A percentile compares a stretch with the other conserved stretches of the same genome.
Conservation (phyloP, 37 sponge, comb jelly and placozoan species). For the Ianthella basta region DNA sequence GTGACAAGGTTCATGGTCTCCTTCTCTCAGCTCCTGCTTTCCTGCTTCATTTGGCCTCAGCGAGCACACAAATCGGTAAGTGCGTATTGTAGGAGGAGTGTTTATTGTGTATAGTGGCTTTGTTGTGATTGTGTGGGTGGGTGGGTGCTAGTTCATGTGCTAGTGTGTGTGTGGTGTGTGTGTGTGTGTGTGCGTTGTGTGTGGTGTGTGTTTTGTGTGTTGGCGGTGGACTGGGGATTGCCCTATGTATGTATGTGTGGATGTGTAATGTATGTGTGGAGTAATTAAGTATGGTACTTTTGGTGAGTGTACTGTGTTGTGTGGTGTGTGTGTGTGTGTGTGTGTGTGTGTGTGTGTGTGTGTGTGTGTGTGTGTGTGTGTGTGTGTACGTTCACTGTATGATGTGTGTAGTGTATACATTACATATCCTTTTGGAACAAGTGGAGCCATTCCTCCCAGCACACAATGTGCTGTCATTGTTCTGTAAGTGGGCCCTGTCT, state of each 20-base stretch:
- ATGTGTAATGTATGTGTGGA: not conserved
- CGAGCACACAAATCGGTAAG: slow-evolving; percentile 70
- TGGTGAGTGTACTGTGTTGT: not conserved
- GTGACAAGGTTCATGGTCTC: not conserved
- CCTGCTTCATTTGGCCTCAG: slow-evolving; percentile 77
- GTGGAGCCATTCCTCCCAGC: too few relatives aligned
- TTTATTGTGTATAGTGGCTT: slow-evolving; percentile 4
- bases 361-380: slow-evolving; percentile 26
- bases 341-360: slow-evolving; percentile 25
- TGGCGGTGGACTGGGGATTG: too few relatives aligned
- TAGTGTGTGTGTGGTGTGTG: slow-evolving; percentile 26
- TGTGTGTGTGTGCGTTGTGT: slow-evolving; percentile 16
- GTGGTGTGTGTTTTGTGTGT: too few relatives aligned
- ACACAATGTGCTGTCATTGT: too few relatives aligned
- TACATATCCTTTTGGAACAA: too few relatives aligned
- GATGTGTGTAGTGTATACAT: too few relatives aligned
- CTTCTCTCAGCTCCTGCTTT: slow-evolving; percentile 61
- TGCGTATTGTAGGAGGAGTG: too few relatives aligned
- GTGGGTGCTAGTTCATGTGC: slow-evolving; percentile 2
- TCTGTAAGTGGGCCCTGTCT: too few relatives aligned
- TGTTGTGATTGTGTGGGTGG: slow-evolving; percentile 5
- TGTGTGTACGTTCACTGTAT: not conserved
- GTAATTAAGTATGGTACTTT: not conserved
- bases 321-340: slow-evolving; percentile 25
- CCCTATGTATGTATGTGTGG: not conserved